Conservation (phyloP, 2,797 vertebrate species). For the Erethizon dorsatum region DNA sequence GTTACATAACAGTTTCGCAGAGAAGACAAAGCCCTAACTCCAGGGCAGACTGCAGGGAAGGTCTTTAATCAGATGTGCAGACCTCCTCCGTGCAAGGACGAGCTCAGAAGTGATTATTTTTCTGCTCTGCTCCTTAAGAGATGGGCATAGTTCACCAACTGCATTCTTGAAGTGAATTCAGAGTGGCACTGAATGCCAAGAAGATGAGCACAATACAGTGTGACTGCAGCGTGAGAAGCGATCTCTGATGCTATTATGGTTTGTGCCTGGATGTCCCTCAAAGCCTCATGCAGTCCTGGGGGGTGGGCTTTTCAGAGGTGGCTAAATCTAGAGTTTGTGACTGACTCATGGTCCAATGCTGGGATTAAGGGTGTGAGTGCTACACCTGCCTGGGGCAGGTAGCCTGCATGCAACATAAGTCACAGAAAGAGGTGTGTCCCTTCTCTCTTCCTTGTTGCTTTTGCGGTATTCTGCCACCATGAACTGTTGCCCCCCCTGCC, state of each 20-base stretch:
- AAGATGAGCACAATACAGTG: not conserved
- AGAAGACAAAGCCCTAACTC: not conserved
- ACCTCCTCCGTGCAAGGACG: not conserved
- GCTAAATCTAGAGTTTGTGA: not conserved
- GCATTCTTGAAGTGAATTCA: not conserved
- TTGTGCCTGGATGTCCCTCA: not conserved
- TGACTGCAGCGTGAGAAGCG: too few relatives aligned
- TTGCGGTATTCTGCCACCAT: not conserved
- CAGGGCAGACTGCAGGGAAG: not conserved
- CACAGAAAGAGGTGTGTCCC: not conserved
- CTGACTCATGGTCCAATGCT: not conserved
- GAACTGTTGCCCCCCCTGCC: too few relatives aligned
- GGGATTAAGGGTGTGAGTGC: not conserved
- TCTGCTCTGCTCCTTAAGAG: conserved; percentile 32
- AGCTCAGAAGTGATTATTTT: not conserved
- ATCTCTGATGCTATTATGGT: not conserved
- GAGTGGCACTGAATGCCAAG: not conserved
- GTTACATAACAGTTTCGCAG: not conserved
- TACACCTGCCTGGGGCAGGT: not conserved
- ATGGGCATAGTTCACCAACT: not conserved
- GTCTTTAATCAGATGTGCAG: not conserved
- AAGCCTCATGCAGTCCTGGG: too few relatives aligned
- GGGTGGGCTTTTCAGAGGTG: not conserved
- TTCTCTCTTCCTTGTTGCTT: not conserved
- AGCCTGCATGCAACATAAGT: not conserved